Evolutionary conservation across 2,888 invertebrate genomes (phyloP).

Genomic region (Parelbella ahira): DNA sequence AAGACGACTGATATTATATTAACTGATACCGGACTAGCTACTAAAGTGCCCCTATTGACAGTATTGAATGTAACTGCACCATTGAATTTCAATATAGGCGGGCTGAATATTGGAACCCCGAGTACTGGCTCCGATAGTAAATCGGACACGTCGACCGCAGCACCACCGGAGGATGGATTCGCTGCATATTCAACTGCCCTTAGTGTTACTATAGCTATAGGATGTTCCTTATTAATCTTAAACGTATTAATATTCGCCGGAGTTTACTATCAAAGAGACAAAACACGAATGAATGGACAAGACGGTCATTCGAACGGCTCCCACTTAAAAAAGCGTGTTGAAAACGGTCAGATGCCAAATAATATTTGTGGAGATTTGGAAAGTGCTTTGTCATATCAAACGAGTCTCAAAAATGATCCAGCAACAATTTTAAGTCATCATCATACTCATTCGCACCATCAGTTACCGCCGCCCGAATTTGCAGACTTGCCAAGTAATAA

Average conservation of each 20-base stretch:
- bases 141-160: constrained; percentile 70
- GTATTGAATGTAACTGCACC: constrained; percentile 67
- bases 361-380: constrained; percentile 93
- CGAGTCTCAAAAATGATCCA: constrained; percentile 84
- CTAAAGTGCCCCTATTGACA: constrained; percentile 60
- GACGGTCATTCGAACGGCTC: constrained; percentile 75
- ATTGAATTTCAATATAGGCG: constrained; percentile 63
- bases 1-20: constrained; percentile 76
- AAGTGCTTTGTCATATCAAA: constrained; percentile 72
- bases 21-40: constrained; percentile 62
- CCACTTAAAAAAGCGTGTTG: constrained; percentile 85
- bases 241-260: constrained; percentile 97
- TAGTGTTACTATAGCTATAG: constrained; percentile 96
- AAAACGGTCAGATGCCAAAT: constrained; percentile 93
- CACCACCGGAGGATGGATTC: constrained; percentile 91
- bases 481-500: constrained; percentile 89
- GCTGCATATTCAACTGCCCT: constrained; percentile 94
- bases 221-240: constrained; percentile 93
- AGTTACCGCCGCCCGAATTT: constrained; percentile 90
- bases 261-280: constrained; percentile 95
- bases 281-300: constrained; percentile 85
- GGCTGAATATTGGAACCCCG: constrained; percentile 60
- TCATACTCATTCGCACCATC: constrained; percentile 88
- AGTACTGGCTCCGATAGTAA: constrained; percentile 57
- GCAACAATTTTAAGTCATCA: constrained; percentile 87